Evolutionary conservation across 1,140 invertebrate species (phyloP).

Genomic region (Bombus picipes): DNA sequence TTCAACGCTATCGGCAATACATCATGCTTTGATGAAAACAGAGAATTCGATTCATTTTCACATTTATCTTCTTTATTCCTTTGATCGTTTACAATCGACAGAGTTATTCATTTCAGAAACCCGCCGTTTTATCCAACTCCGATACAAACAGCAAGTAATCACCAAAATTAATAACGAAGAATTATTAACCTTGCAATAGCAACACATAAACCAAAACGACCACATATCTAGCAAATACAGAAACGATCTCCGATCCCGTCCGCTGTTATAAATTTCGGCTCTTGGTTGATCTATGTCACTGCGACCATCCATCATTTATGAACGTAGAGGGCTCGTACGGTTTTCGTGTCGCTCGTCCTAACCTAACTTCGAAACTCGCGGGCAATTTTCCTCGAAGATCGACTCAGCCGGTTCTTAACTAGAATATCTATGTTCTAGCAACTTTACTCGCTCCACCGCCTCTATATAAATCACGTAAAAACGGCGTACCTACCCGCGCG

Average conservation of each 20-base stretch:
- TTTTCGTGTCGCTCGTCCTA: not conserved
- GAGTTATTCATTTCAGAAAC: not conserved
- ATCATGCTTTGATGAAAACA: not conserved
- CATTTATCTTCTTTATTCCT: not conserved
- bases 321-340: not conserved
- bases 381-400: conserved; percentile 3
- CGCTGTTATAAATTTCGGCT: conserved; percentile 6
- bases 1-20: not conserved
- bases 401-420: conserved; percentile 42
- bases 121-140: not conserved
- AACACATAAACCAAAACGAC: not conserved
- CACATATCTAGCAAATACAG: not conserved
- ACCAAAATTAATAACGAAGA: conserved; percentile 28
- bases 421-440: conserved; percentile 56
- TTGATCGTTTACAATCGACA: not conserved
- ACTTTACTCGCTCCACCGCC: conserved; percentile 60
- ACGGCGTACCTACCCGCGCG: conserved; percentile 52
- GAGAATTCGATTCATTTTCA: not conserved
- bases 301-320: conserved; percentile 11
- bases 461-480: conserved; percentile 69
- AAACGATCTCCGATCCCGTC: not conserved
- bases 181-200: conserved; percentile 17
- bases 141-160: not conserved
- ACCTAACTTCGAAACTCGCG: conserved; percentile 17
- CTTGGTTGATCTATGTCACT: not conserved